These are phyloP conservation scores for Engystomops pustulosus DNA, from an alignment of 2,113 vertebrate species.

Conservation along the genomic window DNA sequence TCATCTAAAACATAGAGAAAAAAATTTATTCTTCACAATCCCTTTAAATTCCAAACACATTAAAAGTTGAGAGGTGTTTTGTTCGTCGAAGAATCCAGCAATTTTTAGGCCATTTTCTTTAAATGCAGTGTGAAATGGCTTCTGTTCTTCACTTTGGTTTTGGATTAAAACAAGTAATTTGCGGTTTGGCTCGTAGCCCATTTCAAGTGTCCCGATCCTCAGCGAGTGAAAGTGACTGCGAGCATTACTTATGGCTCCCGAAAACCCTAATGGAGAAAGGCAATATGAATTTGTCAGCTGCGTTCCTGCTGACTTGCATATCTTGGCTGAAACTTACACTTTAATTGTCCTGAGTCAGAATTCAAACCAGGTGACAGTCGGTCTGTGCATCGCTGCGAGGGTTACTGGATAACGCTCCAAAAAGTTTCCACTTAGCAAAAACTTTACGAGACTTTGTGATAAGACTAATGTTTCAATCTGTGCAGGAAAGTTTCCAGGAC, in stretches of 20 bases:
- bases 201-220: constrained; percentile 37
- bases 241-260: constrained; percentile 51
- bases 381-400: constrained; percentile 50
- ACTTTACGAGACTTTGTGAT: constrained; percentile 7
- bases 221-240: constrained; percentile 46
- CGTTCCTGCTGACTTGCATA: constrained; percentile 53
- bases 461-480: neutral
- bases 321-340: constrained; percentile 57
- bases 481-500: neutral
- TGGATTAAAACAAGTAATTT: constrained; percentile 54
- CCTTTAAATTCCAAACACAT: neutral
- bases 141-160: constrained; percentile 30
- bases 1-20: too few relatives aligned
- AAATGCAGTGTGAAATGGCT: constrained; percentile 43
- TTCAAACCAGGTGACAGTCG: constrained; percentile 52
- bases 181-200: constrained; percentile 36
- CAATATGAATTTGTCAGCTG: constrained; percentile 57
- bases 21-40: neutral
- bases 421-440: constrained; percentile 27
- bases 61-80: constrained; percentile 4
- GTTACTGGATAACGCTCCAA: constrained; percentile 22
- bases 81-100: neutral
- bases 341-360: constrained; percentile 59
- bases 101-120: constrained; percentile 26
- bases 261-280: constrained; percentile 57